Percentiles rank a stretch among this genome's conserved stretches.
phyloP scores from a whole-genome alignment of 1,140 invertebrate genomes.

The Ganaspis sp. region DNA sequence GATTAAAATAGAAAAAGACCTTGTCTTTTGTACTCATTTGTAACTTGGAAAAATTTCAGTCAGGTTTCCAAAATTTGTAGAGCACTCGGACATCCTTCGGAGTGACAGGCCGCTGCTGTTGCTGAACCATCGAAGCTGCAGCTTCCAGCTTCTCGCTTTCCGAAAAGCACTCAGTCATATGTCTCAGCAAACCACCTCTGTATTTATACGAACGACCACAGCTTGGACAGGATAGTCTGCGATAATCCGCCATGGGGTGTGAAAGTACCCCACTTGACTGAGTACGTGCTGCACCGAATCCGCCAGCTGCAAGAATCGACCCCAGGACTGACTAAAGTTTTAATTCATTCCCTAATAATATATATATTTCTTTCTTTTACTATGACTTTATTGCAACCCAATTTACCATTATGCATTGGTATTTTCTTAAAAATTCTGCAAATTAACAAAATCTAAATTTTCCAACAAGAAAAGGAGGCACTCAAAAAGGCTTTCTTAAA shows the following conservation, averaged over 20 bases:
- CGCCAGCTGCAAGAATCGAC: conserved; percentile 67
- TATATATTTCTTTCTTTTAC: conserved; percentile 20
- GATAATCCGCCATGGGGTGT: conserved; percentile 68
- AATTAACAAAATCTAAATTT: too few relatives aligned
- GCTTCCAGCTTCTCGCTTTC: conserved; percentile 64
- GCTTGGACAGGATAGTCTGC: conserved; percentile 67
- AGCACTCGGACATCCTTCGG: conserved; percentile 63
- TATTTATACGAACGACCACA: conserved; percentile 72
- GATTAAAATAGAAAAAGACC: conserved; percentile 51
- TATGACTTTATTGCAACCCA: not conserved
- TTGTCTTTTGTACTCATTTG: conserved; percentile 8
- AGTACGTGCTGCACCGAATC: conserved; percentile 53
- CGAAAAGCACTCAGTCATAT: conserved; percentile 69
- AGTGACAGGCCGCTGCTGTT: conserved; percentile 58
- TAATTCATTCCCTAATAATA: conserved; percentile 55
- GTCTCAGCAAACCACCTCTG: conserved; percentile 67
- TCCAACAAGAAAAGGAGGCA: not conserved
- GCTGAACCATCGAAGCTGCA: conserved; percentile 52
- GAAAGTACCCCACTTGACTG: conserved; percentile 51
- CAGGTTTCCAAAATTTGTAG: conserved; percentile 67
- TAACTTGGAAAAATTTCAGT: conserved; percentile 24
- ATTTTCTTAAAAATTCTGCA: not conserved
- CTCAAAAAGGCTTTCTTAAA: conserved; percentile 2
- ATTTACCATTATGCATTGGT: not conserved
- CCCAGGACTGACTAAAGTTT: conserved; percentile 59